Conservation (phyloP, 2,113 vertebrate species). For the Psammodynastes pulverulentus region DNA sequence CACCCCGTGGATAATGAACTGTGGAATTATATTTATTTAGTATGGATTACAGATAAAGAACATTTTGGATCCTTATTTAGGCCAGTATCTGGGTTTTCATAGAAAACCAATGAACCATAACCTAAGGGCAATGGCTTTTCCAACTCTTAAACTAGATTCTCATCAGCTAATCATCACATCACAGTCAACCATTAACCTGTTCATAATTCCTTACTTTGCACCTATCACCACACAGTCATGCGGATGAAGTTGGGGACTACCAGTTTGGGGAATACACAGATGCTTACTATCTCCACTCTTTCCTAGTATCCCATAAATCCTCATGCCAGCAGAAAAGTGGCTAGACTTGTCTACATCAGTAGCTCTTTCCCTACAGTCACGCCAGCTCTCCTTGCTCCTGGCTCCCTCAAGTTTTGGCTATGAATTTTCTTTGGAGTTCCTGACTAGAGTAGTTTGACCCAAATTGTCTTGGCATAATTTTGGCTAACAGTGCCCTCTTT, state of each 20-base stretch:
- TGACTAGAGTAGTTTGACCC: background rate
- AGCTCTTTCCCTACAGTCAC: background rate
- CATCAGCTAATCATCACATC: background rate
- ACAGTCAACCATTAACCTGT: background rate
- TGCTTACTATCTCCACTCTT: background rate
- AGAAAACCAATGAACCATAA: background rate
- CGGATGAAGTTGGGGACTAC: background rate
- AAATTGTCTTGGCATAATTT: background rate
- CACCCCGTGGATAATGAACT: background rate
- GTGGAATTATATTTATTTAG: background rate
- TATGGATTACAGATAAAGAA: background rate
- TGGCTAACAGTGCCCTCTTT: background rate
- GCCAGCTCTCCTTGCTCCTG: background rate
- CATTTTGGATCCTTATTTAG: background rate
- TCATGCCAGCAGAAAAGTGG: background rate
- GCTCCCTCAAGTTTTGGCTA: background rate
- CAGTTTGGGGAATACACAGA: background rate
- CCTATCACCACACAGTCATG: background rate
- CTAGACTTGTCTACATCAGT: background rate
- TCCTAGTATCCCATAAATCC: background rate
- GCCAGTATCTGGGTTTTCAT: background rate
- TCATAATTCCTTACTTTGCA: background rate
- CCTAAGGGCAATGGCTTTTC: background rate
- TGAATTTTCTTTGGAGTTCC: background rate
- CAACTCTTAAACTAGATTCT: background rate